A percentile compares a stretch with the other conserved stretches of the same genome.
phyloP scores from a whole-genome alignment of 2,888 invertebrate species.

The Aquatica leii region DNA sequence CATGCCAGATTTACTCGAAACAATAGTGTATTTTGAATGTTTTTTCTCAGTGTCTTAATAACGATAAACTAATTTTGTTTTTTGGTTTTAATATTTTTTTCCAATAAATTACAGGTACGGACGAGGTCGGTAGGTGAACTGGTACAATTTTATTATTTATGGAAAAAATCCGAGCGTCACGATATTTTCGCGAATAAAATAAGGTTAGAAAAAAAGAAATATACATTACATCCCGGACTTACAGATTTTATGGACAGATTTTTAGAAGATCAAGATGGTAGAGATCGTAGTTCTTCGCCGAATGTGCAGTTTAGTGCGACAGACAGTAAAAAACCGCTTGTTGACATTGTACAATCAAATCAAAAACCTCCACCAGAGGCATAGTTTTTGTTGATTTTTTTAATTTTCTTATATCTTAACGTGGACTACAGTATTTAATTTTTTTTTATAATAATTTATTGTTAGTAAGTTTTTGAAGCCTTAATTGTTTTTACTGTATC shows the following conservation, averaged over 20 bases:
- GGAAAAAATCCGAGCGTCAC: constrained; percentile 99
- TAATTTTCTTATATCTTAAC: neutral
- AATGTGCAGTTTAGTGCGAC: constrained; percentile 63
- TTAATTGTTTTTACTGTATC: neutral
- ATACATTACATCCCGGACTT: constrained; percentile 88
- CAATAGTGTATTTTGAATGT: too few species aligned
- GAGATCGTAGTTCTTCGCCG: constrained; percentile 77
- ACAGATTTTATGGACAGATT: constrained; percentile 95
- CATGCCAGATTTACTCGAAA: too few species aligned
- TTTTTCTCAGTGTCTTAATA: too few species aligned
- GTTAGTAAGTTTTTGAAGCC: constrained; percentile 14
- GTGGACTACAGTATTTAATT: constrained; percentile 14
- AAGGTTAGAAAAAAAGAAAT: constrained; percentile 90
- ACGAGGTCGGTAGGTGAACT: constrained; percentile 95
- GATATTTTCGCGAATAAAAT: constrained; percentile 91
- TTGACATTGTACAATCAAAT: constrained; percentile 39
- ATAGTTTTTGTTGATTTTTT: constrained; percentile 37
- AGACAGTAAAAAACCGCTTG: constrained; percentile 41
- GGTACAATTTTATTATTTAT: constrained; percentile 94
- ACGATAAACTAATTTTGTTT: too few species aligned
- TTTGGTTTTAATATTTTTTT: too few species aligned
- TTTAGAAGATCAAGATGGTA: constrained; percentile 82
- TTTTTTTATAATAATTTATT: constrained; percentile 11
- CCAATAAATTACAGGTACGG: constrained; percentile 74
- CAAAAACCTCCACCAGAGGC: constrained; percentile 44